These are phyloP conservation scores for Chromobotia macracanthus DNA, from an alignment of 2,797 vertebrate species.

Conservation along the genomic window DNA sequence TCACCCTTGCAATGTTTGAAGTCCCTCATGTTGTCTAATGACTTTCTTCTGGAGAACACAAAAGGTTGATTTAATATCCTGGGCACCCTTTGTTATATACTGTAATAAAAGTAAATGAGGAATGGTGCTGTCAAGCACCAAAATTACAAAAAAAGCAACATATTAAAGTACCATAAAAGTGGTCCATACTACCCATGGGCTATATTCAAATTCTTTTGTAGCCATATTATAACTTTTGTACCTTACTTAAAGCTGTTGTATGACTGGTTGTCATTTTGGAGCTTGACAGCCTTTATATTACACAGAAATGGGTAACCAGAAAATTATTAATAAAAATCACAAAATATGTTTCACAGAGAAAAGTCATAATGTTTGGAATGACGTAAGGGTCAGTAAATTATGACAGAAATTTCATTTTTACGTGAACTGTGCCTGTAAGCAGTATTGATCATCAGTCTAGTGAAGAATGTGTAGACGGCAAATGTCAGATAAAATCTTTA, in stretches of 20 bases:
- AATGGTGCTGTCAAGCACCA: background rate
- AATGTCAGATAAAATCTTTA: constrained; percentile 76
- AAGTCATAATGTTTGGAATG: background rate
- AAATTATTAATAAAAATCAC: constrained; percentile 50
- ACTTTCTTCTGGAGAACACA: background rate
- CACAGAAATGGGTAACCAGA: background rate
- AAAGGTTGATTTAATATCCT: constrained; percentile 1
- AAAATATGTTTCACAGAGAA: background rate
- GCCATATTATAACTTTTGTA: background rate
- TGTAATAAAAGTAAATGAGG: background rate
- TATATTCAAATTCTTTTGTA: background rate
- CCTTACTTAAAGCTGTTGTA: background rate
- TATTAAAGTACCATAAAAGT: background rate
- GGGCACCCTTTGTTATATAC: background rate
- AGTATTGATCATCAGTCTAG: constrained; percentile 53
- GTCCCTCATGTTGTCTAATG: background rate
- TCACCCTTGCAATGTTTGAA: background rate
- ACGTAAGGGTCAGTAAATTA: background rate
- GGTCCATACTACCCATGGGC: background rate
- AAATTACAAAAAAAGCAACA: background rate
- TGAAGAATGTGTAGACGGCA: constrained; percentile 63
- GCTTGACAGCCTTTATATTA: background rate
- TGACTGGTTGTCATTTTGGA: background rate
- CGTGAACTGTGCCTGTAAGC: background rate
- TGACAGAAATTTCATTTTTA: background rate